Base-by-base conservation (phyloP, 2,888 invertebrate species). In the Xiphydria camelus region DNA sequence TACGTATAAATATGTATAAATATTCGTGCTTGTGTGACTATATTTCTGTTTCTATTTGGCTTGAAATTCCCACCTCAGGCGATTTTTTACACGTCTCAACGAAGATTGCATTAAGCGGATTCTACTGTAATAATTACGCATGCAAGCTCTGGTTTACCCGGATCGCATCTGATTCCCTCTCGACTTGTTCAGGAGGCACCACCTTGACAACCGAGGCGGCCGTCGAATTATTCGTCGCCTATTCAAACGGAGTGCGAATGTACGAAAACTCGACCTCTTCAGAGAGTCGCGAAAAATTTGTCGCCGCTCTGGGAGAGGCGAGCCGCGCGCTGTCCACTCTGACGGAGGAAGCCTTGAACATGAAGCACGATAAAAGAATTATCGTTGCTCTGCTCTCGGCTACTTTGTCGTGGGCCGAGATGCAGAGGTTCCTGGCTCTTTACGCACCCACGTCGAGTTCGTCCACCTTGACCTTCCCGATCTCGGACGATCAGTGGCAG, bases 241-340 rank as follows among this genome's bases (percentile, higher is more conserved):
- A 62, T 51, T 62, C 72, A 7, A 52, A 66, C 21, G 57, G 67
- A 21, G 51, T 67, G 12, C 55, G 57, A 19, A 59, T 74, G 39
- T 62, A 65, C 29, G 68, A 73, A 32, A 42, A 63, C 41, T 57
- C 51, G 6, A 51, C 55, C 19, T 48, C 61, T 18, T 46, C 57
- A 35, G 4, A 42, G 14, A 45, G 41, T 20, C 62, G 65, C 32
- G 39, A 54, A 29, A 70, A 67, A 46, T 69, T 73, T 47, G 37
- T 62, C 9, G 52, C 53, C 22, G 43, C 49, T 18, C 47, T 74
- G 22, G 20, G 45, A 14, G 67, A 73, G 29, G 41, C 72, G 4
- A 55, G 57, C 25, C 53, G 61, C 41, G 39, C 53, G 33, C 32
- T 75, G n/a, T 47, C 53, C 22, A 25, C 43, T 15, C 52, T 70